Evolutionary conservation across 1,140 invertebrate genomes (phyloP).

Genomic region (Myzus persicae): DNA sequence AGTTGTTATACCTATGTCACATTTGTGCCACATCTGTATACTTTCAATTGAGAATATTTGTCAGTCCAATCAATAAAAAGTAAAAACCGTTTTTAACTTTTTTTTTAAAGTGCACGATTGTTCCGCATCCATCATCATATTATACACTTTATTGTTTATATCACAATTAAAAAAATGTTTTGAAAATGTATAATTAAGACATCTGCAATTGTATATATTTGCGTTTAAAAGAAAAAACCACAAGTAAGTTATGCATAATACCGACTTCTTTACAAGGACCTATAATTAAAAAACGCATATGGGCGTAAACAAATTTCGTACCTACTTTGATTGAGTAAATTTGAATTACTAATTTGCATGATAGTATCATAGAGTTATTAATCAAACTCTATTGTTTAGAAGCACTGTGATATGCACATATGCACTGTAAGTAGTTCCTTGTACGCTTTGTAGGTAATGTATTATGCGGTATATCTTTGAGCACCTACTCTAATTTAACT

Average conservation of each 20-base stretch:
- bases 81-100: too few relatives aligned
- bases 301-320: background rate
- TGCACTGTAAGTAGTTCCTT: background rate
- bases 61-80: too few relatives aligned
- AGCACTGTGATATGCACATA: background rate
- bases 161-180: background rate
- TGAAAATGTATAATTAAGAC: background rate
- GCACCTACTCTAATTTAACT: background rate
- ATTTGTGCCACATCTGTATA: too few relatives aligned
- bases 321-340: background rate
- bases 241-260: background rate
- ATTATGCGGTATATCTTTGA: background rate
- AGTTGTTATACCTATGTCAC: background rate
- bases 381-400: constrained; percentile 12
- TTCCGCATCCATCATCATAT: background rate
- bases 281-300: background rate
- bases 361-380: background rate
- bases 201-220: background rate
- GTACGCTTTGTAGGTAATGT: background rate
- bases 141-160: background rate
- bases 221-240: background rate
- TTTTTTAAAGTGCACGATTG: too few relatives aligned
- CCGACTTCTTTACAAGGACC: background rate
- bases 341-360: background rate
- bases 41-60: too few relatives aligned